These are phyloP conservation scores for Pristionchus japonicus DNA, from an alignment of 2,888 invertebrate genomes.

Conservation along the genomic window DNA sequence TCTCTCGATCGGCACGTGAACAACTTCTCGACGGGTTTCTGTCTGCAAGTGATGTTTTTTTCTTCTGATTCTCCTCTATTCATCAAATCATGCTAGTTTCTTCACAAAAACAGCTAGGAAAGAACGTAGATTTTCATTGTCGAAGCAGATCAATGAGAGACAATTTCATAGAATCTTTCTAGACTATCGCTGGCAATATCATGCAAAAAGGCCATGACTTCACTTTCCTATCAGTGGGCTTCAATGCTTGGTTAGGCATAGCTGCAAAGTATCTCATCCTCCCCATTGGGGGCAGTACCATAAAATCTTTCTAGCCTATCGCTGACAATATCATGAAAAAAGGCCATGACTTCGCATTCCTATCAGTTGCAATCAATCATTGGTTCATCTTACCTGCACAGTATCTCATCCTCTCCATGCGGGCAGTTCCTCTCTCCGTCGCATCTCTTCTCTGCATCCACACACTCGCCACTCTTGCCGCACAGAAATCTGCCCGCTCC, in stretches of 20 bases:
- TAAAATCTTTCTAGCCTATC: no score
- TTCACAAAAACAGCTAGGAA: no score
- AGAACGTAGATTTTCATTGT: no score
- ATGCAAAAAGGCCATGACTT: no score
- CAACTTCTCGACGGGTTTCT: slow-evolving; percentile 49
- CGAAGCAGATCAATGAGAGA: no score
- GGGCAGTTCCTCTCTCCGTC: slow-evolving; percentile 73
- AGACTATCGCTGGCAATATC: no score
- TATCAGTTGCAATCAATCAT: neutral
- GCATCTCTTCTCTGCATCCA: slow-evolving; percentile 68
- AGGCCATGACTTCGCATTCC: no score
- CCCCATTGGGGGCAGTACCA: no score
- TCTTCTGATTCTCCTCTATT: no score
- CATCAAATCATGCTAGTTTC: no score
- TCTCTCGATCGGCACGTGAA: slow-evolving; percentile 67
- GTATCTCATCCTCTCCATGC: slow-evolving; percentile 73
- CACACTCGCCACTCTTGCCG: slow-evolving; percentile 70
- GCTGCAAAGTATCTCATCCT: slow-evolving; percentile 74
- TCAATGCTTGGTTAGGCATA: neutral
- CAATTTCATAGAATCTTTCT: no score
- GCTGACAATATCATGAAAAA: no score
- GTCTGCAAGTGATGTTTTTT: slow-evolving; percentile 18
- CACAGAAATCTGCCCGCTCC: slow-evolving; percentile 71
- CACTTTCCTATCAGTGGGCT: neutral
- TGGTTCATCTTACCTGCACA: slow-evolving; percentile 62